phyloP scores from a whole-genome alignment of 2,113 vertebrate genomes.

The Anhinga anhinga region DNA sequence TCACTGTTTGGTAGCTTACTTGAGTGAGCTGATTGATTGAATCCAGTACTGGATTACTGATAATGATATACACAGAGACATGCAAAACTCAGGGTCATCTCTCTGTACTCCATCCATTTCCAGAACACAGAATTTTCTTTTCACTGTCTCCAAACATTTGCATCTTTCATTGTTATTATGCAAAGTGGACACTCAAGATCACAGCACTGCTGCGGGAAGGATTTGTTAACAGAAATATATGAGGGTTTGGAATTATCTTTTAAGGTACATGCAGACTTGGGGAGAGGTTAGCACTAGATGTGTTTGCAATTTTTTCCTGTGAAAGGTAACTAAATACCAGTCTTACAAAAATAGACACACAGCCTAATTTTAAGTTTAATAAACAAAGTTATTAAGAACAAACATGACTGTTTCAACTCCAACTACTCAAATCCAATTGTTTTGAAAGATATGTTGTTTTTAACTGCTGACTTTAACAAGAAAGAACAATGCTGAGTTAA shows the following conservation, averaged over 20 bases:
- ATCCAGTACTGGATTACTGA: neutral
- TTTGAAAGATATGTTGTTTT: neutral
- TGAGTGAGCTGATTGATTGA: neutral
- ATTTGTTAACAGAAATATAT: neutral
- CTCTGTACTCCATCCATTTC: neutral
- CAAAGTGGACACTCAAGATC: neutral
- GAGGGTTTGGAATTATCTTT: neutral
- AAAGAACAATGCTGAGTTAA: neutral
- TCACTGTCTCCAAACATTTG: neutral
- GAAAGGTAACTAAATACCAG: neutral
- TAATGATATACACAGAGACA: neutral
- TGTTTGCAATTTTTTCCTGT: neutral
- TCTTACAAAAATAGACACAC: neutral
- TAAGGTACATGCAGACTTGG: neutral
- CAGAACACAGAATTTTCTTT: neutral
- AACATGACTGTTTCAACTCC: neutral
- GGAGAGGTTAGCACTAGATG: neutral
- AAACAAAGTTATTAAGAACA: neutral
- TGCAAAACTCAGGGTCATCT: neutral
- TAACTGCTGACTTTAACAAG: neutral
- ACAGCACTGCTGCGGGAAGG: neutral
- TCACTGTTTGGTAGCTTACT: neutral
- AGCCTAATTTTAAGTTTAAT: neutral
- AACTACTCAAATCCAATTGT: neutral
- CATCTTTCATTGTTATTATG: neutral